Evolutionary conservation across 2,888 invertebrate genomes (phyloP), one percentile per base, ranked within the genome.

Genomic region (Aricia artaxerxes): DNA sequence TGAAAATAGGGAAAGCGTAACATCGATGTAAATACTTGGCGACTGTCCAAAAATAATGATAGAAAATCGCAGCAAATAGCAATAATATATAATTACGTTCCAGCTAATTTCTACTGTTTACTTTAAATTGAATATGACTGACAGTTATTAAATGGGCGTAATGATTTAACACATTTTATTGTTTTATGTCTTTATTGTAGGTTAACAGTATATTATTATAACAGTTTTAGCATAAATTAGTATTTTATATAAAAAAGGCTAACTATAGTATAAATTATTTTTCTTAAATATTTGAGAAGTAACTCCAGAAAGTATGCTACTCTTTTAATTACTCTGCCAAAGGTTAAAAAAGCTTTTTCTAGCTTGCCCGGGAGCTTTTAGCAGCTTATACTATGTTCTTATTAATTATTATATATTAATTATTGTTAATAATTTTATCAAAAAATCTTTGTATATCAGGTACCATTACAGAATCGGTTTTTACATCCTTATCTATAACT

Each of bases 1-100:
- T 94, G 94, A 93, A 94, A 94, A 94, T 93, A 94, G 93, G 93
- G 93, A 93, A 94, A 94, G 91, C 92, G 90, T 91, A 90, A 88
- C 91, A 85, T 87, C 88, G 91, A 91, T 92, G 92, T 93, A 91
- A 91, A 91, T 88, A 86, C 88, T 92, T 94, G 94, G 94, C 90
- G 84, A 85, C 61, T 82, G 78, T 90, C 94, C 94, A 94, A 90
- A 88, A 90, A 90, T 90, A 91, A 92, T 92, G 91, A 92, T 90
- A 92, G 90, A 90, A 91, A 91, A 89, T 86, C 85, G 88, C 87
- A 86, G 88, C 79, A 79, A 79, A 44, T 76, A 79, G 72, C 38
- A 81, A 82, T 49, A 79, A 78, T 64, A 78, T 80, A 81, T 77
- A 81, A 79, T 72, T 79, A 76, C 77, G 53, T 80, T 75, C 78